These are phyloP conservation scores for Pangasianodon gigas DNA, from an alignment of 2,113 vertebrate genomes.

Conservation along the genomic window DNA sequence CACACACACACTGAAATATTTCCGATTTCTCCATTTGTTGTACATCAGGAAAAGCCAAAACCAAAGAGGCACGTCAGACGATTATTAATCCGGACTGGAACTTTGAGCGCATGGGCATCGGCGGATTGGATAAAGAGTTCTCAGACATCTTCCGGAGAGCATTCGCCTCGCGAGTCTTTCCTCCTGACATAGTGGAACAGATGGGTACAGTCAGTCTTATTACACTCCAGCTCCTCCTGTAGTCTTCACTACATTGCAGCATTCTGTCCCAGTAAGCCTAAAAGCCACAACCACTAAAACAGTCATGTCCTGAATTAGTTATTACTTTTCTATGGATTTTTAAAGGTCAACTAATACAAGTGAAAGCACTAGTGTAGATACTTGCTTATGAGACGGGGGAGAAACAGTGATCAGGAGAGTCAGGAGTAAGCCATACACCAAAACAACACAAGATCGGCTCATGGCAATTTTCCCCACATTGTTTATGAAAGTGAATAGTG, in stretches of 20 bases:
- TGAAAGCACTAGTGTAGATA: neutral
- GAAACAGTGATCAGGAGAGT: neutral
- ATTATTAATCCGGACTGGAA: constrained; percentile 99
- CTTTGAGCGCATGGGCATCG: constrained; percentile 99
- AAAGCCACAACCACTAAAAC: neutral
- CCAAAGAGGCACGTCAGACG: constrained; percentile 91
- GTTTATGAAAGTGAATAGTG: no score
- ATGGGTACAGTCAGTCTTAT: constrained; percentile 80
- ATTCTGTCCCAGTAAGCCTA: neutral
- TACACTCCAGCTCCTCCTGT: neutral
- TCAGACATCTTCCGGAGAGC: constrained; percentile 95
- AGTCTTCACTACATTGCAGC: neutral
- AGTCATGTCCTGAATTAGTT: neutral
- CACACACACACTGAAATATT: neutral
- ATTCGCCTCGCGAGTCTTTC: constrained; percentile 96
- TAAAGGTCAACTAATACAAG: neutral
- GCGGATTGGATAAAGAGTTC: constrained; percentile 95
- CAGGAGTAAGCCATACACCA: neutral
- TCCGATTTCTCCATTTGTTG: neutral
- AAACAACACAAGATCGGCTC: neutral
- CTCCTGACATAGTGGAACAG: constrained; percentile 96
- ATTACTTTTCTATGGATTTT: neutral
- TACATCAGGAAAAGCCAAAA: constrained; percentile 90
- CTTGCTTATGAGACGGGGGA: neutral
- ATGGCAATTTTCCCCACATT: neutral